Evolutionary conservation across 2,797 vertebrate species (phyloP).

Genomic region (Buphagus erythrorhynchus): DNA sequence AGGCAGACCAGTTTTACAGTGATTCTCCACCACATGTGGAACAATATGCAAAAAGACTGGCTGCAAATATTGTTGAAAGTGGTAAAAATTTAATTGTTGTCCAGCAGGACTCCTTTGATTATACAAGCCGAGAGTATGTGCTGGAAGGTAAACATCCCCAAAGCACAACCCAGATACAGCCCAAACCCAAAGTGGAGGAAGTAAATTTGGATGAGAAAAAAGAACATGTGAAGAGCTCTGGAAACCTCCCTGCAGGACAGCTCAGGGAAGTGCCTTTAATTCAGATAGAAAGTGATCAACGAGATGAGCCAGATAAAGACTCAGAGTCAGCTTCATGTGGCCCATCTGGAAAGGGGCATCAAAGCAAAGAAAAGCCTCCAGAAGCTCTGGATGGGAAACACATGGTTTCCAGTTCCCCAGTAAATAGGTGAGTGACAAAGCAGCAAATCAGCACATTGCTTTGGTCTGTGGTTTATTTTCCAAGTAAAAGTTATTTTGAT

Average conservation of each 20-base stretch:
- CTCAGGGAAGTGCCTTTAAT: constrained; percentile 93
- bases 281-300: constrained; percentile 93
- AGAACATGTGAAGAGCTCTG: constrained; percentile 29
- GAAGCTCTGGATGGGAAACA: constrained; percentile 61
- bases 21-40: constrained; percentile 83
- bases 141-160: constrained; percentile 76
- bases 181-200: constrained; percentile 57
- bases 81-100: constrained; percentile 80
- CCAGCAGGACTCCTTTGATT: constrained; percentile 78
- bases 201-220: constrained; percentile 72
- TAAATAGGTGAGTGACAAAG: constrained; percentile 76
- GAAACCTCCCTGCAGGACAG: constrained; percentile 20
- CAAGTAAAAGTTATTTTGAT: neutral
- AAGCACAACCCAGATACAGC: constrained; percentile 62
- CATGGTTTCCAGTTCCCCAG: constrained; percentile 34
- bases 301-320: constrained; percentile 76
- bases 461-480: neutral
- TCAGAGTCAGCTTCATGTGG: neutral
- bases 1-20: constrained; percentile 72
- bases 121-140: constrained; percentile 52
- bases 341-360: neutral
- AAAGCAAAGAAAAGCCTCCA: constrained; percentile 60
- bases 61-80: constrained; percentile 84
- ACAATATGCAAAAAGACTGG: constrained; percentile 83
- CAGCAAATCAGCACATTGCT: neutral